Base-by-base conservation (phyloP, 2,888 invertebrate genomes). In the Boloria selene region DNA sequence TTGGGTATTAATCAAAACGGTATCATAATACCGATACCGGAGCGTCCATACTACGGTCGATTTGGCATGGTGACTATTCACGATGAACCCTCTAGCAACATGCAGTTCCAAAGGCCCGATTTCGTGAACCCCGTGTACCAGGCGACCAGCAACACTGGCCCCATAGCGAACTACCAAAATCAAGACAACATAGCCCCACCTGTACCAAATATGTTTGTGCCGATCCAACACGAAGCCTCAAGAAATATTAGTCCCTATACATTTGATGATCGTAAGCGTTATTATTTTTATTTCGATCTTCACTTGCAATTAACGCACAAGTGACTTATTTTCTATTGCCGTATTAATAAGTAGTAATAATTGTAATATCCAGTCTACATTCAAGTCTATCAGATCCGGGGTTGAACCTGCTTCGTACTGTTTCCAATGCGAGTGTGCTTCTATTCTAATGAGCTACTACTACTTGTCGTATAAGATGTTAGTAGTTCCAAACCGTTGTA, bases 191-290 rank as follows among this genome's bases (percentile, higher is more conserved):
- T 70, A 5, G 59, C 69, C 45, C 69, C 69, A 0, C 71, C 72
- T 10, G 65, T 73, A 62, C 69, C 76, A 44, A 76, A 74, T 13
- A 74, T 79, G 13, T 82, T 77, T 53, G 76, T 78, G 61, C 74
- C 77, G 0, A 73, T 74, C 0, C 75, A 74, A 22, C 76, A 75
- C 45, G 78, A 78, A 5, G 68, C 73, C 10, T 72, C 72, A 2
- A 72, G 77, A 55, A 76, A 77, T 38, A 71, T 73, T 2, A 80
- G 79, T 59, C 79, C 79, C 0, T 80, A 77, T 47, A 62, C 75
- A 2, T 78, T 77, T 59, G 79, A 81, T 50, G 78, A 81, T 61
- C 55, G 80, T 82, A 61, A 81, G 79, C 78, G n/a, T n/a, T 22
- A 5, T n/a, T 22, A 26, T 52, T 56, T 50, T 50, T 50, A 16